phyloP scores from a whole-genome alignment of 2,888 invertebrate species.

The Nemotelus nigrinus region DNA sequence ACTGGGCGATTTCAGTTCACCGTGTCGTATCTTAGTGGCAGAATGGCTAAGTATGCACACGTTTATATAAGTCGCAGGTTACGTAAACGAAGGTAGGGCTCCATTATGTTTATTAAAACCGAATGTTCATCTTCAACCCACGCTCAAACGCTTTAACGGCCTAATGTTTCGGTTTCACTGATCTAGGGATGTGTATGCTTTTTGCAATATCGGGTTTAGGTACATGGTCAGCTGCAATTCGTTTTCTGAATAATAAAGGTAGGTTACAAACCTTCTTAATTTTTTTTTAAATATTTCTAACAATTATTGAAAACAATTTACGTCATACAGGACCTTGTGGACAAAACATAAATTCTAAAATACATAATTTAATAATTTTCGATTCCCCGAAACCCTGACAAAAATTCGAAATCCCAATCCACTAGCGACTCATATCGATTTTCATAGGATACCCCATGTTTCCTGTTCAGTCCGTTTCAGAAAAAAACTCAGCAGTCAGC shows the following conservation, averaged over 20 bases:
- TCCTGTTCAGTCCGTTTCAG: not conserved
- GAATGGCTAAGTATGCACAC: slow-evolving; percentile 7
- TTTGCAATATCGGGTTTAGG: no score
- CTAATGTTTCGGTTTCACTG: not conserved
- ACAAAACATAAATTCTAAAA: no score
- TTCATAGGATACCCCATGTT: slow-evolving; percentile 1
- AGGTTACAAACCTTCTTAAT: no score
- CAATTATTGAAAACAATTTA: no score
- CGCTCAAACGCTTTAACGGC: not conserved
- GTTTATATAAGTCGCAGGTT: slow-evolving; percentile 43
- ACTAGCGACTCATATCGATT: not conserved
- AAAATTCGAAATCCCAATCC: no score
- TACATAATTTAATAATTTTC: no score
- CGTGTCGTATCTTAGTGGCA: not conserved
- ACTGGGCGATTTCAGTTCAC: slow-evolving; percentile 39
- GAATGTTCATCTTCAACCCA: slow-evolving; percentile 44
- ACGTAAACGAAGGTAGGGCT: slow-evolving; percentile 52
- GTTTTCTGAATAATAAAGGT: no score
- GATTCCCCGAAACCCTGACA: no score
- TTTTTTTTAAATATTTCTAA: no score
- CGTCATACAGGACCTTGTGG: no score
- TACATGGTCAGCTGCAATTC: no score
- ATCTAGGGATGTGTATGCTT: no score
- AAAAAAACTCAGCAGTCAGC: not conserved
- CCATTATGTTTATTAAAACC: slow-evolving; percentile 51